Base-by-base conservation (phyloP, 2,888 invertebrate species). In the Clostera curtula region DNA sequence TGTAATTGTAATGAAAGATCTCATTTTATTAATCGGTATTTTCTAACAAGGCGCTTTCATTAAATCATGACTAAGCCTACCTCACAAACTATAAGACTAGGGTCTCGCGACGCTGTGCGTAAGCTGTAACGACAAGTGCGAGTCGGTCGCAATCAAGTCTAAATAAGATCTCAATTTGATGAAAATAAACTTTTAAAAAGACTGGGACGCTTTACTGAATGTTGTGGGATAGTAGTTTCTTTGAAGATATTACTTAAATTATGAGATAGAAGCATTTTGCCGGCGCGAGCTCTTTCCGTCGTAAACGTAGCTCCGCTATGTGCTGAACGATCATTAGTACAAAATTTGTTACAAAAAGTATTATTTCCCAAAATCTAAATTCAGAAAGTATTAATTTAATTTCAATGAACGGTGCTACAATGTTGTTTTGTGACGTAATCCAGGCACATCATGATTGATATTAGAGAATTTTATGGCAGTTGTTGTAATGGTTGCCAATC, bases 21-120 rank as follows among this genome's bases (percentile, higher is more conserved):
- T 83, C 83, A 83, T 83, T 82, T 82, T 79, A 83, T 80, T 83
- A 83, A 82, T 83, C 83, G 83, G 83, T 83, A 83, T 82, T 83
- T 80, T 79, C 73, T 83, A 82, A 83, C 83, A 82, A 82, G 83
- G 82, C 82, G 82, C 80, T 82, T 75, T 82, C 82, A 80, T 82
- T 79, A 77, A 72, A 80, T 79, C 83, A 82, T 83, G 83, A 83
- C 82, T 82, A 76, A 73, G 83, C 83, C 82, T 83, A 83, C 83
- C 83, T 83, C 83, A 83, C 79, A 79, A 75, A 73, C 73, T 71
- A 66, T 68, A 68, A 64, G 80, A 72, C 76, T 67, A 56, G 62
- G 46, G 64, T 47, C 55, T 57, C 58, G 61, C 49, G 44, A 52
- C 53, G 41, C 31, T n/a, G n/a, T n/a, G 39, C 33, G 32, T 19